phyloP scores from a whole-genome alignment of 2,113 vertebrate species.

The Xyliphius kryptos region DNA sequence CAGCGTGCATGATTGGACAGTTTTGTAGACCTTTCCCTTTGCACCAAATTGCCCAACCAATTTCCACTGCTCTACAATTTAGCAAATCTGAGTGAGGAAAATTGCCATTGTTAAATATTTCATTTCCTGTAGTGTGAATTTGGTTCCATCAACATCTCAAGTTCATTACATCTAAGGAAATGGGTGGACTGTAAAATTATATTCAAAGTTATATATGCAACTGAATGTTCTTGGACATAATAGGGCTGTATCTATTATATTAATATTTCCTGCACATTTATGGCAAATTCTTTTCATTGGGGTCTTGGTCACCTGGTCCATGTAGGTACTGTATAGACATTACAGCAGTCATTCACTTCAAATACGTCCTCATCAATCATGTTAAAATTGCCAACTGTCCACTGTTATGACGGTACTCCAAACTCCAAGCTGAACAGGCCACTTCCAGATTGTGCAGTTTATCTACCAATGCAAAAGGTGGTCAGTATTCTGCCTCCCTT shows the following conservation, averaged over 20 bases:
- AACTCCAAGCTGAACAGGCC: neutral
- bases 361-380: slow-evolving; percentile 4
- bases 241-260: slow-evolving; percentile 24
- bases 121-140: slow-evolving; percentile 46
- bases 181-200: slow-evolving; percentile 39
- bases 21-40: slow-evolving; percentile 27
- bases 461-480: neutral
- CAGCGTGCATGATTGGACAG: slow-evolving; percentile 34
- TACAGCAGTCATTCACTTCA: slow-evolving; percentile 11
- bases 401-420: slow-evolving; percentile 1
- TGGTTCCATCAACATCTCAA: slow-evolving; percentile 45
- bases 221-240: slow-evolving; percentile 36
- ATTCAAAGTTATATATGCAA: slow-evolving; percentile 33
- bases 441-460: neutral
- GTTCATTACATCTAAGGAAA: slow-evolving; percentile 42
- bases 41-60: slow-evolving; percentile 44
- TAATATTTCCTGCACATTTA: slow-evolving; percentile 23
- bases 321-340: too few relatives aligned
- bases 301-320: slow-evolving; percentile 1
- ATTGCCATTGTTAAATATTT: slow-evolving; percentile 50
- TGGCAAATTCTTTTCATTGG: slow-evolving; percentile 2
- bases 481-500: slow-evolving; percentile 14
- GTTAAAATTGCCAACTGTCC: slow-evolving; percentile 14
- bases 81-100: slow-evolving; percentile 44
- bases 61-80: slow-evolving; percentile 48